A percentile compares a stretch with the other conserved stretches of the same genome.
These are phyloP conservation scores for Otolemur crassicaudatus DNA, from an alignment of 2,797 vertebrate genomes.

Conservation along the genomic window DNA sequence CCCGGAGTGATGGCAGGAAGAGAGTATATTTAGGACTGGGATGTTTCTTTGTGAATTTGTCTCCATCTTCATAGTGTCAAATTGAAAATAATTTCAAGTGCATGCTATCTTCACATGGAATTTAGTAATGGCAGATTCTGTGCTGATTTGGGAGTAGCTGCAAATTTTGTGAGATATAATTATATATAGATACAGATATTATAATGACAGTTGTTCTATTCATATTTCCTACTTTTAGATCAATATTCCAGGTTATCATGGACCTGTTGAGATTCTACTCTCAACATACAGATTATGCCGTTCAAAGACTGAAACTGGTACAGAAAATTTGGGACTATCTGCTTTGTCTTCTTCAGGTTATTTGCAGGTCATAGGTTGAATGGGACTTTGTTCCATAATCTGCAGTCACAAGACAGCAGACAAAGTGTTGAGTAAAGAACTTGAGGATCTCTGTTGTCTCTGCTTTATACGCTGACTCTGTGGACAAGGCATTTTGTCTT, in stretches of 20 bases:
- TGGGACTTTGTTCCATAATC: neutral
- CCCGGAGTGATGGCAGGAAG: neutral
- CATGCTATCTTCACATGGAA: slow-evolving; percentile 24
- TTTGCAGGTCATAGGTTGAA: neutral
- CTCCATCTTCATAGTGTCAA: neutral
- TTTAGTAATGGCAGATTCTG: slow-evolving; percentile 37
- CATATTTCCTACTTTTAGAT: neutral
- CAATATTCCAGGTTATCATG: slow-evolving; percentile 40
- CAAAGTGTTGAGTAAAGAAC: neutral
- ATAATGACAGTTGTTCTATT: neutral
- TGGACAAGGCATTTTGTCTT: neutral
- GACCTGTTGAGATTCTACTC: neutral
- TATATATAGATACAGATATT: no score
- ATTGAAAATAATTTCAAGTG: slow-evolving; percentile 51
- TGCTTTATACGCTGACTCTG: neutral
- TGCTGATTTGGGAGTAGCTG: slow-evolving; percentile 37
- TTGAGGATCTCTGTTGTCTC: neutral
- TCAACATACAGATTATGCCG: neutral
- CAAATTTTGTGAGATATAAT: no score
- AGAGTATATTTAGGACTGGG: neutral
- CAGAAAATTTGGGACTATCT: neutral
- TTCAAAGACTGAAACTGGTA: neutral
- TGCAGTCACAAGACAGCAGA: neutral
- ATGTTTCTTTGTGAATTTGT: slow-evolving; percentile 27
- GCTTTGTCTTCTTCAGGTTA: neutral